phyloP scores from a whole-genome alignment of 23 tunicate genomes.

The Pegea sp. region DNA sequence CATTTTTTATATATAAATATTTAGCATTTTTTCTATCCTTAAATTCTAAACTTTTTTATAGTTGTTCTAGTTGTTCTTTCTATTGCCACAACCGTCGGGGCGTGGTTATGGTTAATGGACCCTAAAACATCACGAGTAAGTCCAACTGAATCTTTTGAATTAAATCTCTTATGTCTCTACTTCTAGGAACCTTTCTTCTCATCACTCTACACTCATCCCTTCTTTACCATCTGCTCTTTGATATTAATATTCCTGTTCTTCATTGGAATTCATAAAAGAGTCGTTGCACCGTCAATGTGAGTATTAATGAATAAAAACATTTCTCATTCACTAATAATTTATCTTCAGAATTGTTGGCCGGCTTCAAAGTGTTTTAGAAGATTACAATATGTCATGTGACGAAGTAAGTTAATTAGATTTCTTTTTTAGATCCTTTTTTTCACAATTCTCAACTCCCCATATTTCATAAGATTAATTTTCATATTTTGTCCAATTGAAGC shows the following conservation, averaged over 20 bases:
- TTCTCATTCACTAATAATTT: too few relatives aligned
- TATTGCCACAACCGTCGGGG: constrained; percentile 64
- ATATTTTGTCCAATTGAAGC: too few relatives aligned
- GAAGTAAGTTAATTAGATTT: too few relatives aligned
- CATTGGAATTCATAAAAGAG: constrained; percentile 71
- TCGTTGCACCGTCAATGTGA: constrained; percentile 94
- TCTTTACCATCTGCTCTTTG: constrained; percentile 60
- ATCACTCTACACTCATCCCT: constrained; percentile 78
- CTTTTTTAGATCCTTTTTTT: too few relatives aligned
- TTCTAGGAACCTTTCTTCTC: constrained; percentile 54
- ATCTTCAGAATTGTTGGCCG: constrained; percentile 74
- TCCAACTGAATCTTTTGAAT: background rate
- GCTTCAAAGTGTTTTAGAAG: constrained; percentile 77
- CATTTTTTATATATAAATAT: background rate
- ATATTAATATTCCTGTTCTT: constrained; percentile 41
- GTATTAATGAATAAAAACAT: too few relatives aligned
- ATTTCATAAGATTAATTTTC: too few relatives aligned
- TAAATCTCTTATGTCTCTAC: background rate
- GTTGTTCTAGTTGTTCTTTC: constrained; percentile 58
- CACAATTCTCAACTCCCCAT: too few relatives aligned
- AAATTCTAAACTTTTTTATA: constrained; percentile 8
- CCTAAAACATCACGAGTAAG: constrained; percentile 78
- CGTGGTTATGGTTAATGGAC: constrained; percentile 91
- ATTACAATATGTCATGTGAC: constrained; percentile 93
- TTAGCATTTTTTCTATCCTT: background rate